Evolutionary conservation across 2,888 invertebrate genomes (phyloP).

Genomic region (Dexiosoma caninum): DNA sequence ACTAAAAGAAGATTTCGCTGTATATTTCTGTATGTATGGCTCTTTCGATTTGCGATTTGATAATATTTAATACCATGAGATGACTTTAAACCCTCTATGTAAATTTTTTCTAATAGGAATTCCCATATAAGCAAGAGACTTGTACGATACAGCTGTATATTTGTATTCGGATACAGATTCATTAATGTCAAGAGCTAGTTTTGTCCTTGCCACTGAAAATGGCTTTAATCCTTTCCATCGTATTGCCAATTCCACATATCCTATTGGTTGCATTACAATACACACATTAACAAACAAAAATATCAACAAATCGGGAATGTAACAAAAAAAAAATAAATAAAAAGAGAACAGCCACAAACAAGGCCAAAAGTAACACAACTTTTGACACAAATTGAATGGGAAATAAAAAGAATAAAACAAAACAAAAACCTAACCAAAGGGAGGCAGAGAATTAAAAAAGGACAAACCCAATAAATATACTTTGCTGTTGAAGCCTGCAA

Average conservation of each 20-base stretch:
- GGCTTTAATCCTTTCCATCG: constrained; percentile 50
- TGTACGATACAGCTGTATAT: not conserved
- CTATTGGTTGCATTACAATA: constrained; percentile 37
- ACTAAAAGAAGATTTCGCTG: too few relatives aligned
- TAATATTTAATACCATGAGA: too few relatives aligned
- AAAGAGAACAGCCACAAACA: not conserved
- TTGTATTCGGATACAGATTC: constrained; percentile 19
- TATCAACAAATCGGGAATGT: constrained; percentile 26
- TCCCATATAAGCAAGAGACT: not conserved
- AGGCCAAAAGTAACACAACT: not conserved
- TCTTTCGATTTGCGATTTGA: too few relatives aligned
- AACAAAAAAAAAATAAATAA: too few relatives aligned
- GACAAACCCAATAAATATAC: constrained; percentile 55
- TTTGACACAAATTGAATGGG: constrained; percentile 27
- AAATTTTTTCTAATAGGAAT: not conserved
- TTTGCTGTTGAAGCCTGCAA: constrained; percentile 41
- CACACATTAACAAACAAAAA: not conserved
- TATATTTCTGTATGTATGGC: too few relatives aligned
- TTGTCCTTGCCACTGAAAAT: constrained; percentile 59
- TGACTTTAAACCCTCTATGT: not conserved
- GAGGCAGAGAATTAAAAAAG: not conserved
- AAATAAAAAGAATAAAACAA: constrained; percentile 24
- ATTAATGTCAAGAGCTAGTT: constrained; percentile 39
- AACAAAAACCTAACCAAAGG: not conserved
- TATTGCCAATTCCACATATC: constrained; percentile 51